Base-by-base conservation (phyloP, 1,140 invertebrate genomes). In the Kradibia gibbosae region DNA sequence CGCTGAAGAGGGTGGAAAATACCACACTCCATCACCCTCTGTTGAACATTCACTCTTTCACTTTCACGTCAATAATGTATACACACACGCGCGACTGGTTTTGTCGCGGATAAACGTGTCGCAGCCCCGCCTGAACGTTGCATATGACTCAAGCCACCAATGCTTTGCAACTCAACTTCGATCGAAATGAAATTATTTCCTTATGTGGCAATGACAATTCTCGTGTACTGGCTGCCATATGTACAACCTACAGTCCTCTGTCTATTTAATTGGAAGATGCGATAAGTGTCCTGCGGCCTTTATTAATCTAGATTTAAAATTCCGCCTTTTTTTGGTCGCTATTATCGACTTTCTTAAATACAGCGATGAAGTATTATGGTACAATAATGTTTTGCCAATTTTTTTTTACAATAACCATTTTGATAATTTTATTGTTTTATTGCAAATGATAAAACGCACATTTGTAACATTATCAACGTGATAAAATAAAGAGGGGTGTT, bases 1-100 rank as follows among this genome's bases (percentile, higher is more conserved):
- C 13, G 60, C 34, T 45, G 62, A 53, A 5, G 77, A 72, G 83
- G 86, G 85, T 84, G 85, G 85, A 88, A 87, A 88, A 88, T 85
- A 84, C 83, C 50, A 22, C 50, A 53, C 50, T 22, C 50, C 22
- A 11, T 22, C 50, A 79, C 67, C 20, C 67, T 7, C 67, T 5
- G 11, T 22, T 20, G 8, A 17, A 48, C 45, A 48, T 70, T 78
- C 73, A 74, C 62, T 78, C 55, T 67, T 77, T 80, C 60, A n/a
- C 36, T 13, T 39, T 39, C 77, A 65, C 72, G 28, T 20, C 78
- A 72, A 74, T 72, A 65, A 20, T 73, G 57, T 42, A 62, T 73
- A 79, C 70, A 42, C 60, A 22, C 31, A 45, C 34, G 53, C 62
- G 45, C 60, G 45, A 31, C n/a, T 42, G 62, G 48, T 45, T 36